Evolutionary conservation across 2,113 vertebrate genomes (phyloP).

Genomic region (Alces alces): DNA sequence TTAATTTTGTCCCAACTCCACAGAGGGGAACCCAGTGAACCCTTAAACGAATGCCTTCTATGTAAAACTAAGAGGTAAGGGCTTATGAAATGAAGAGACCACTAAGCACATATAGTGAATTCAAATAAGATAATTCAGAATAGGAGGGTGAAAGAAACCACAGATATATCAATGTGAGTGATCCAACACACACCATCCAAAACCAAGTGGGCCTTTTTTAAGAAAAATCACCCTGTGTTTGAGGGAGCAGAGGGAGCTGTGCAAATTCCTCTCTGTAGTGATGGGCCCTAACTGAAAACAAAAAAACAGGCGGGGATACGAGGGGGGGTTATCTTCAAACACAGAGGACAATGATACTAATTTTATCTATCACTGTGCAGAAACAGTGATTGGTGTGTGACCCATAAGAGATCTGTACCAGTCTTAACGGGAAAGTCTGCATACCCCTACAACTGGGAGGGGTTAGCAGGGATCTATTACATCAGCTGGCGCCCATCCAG

Average conservation of each 20-base stretch:
- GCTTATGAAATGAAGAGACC: neutral
- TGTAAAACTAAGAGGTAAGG: neutral
- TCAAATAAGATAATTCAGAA: neutral
- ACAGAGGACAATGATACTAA: neutral
- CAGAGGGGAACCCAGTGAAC: neutral
- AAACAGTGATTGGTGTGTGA: neutral
- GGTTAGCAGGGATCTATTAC: conserved; percentile 67
- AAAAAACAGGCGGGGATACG: neutral
- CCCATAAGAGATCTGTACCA: neutral
- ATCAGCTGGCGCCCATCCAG: conserved; percentile 72
- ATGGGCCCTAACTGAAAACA: neutral
- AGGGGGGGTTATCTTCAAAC: neutral
- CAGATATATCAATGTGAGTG: neutral
- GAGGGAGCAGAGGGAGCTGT: neutral
- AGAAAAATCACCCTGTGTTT: neutral
- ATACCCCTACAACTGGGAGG: conserved; percentile 42
- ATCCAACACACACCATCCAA: neutral
- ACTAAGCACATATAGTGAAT: neutral
- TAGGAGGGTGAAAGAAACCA: neutral
- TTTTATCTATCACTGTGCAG: neutral
- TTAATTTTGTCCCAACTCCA: neutral
- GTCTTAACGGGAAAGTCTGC: conserved; percentile 36
- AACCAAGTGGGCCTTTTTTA: neutral
- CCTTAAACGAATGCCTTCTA: neutral
- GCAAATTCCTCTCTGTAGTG: neutral